Evolutionary conservation across 1,140 invertebrate species (phyloP).

Genomic region (Drosophila novamexicana): DNA sequence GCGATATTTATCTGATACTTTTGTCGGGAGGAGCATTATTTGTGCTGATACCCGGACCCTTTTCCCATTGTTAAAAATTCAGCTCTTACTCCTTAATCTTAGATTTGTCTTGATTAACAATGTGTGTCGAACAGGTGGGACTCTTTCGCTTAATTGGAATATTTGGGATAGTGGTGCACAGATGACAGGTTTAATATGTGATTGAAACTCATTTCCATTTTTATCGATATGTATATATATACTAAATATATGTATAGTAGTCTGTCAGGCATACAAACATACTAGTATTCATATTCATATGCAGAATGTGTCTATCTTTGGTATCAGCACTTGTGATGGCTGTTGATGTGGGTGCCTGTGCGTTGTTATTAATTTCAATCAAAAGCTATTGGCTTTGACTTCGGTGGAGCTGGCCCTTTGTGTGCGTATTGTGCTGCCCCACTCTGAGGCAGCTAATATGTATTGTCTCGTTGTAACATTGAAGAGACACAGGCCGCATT

Average conservation of each 20-base stretch:
- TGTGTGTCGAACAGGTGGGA: too few relatives aligned
- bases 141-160: not conserved
- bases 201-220: constrained; percentile 20
- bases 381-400: constrained; percentile 25
- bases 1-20: too few relatives aligned
- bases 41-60: too few relatives aligned
- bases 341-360: constrained; percentile 57
- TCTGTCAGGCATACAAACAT: not conserved
- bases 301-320: constrained; percentile 45
- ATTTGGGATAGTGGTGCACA: not conserved
- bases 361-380: constrained; percentile 75
- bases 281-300: constrained; percentile 47
- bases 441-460: constrained; percentile 59
- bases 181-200: constrained; percentile 36
- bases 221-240: constrained; percentile 48
- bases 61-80: too few relatives aligned
- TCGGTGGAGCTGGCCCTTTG: constrained; percentile 24
- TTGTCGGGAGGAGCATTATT: too few relatives aligned
- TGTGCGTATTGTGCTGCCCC: constrained; percentile 1
- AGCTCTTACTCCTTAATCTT: too few relatives aligned
- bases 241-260: too few relatives aligned
- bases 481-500: constrained; percentile 56
- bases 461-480: constrained; percentile 59
- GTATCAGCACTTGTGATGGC: constrained; percentile 34
- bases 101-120: too few relatives aligned